Evolutionary conservation across 2,797 vertebrate genomes (phyloP).

Genomic region (Lerista edwardsae): DNA sequence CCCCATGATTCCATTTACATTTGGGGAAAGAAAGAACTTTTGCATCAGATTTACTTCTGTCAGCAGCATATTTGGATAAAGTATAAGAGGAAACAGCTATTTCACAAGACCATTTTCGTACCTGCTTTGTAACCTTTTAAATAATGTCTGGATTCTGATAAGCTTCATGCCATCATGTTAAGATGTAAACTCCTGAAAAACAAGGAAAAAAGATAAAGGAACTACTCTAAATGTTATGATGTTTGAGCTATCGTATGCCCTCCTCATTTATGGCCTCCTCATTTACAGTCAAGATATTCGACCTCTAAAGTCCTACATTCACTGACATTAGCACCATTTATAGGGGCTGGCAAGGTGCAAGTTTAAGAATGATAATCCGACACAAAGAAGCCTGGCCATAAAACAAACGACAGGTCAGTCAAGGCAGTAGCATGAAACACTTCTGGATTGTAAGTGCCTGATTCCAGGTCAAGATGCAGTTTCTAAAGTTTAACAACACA

Average conservation of each 20-base stretch:
- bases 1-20: no score
- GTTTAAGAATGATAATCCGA: neutral
- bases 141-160: slow-evolving; percentile 42
- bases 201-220: neutral
- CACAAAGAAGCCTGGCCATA: neutral
- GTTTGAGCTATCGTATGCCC: neutral
- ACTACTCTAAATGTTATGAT: neutral
- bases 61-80: neutral
- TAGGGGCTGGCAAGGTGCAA: neutral
- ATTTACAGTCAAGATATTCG: neutral
- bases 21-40: no score
- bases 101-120: slow-evolving; percentile 42
- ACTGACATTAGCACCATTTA: neutral
- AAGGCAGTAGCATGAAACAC: neutral
- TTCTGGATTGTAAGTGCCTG: neutral
- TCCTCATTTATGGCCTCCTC: neutral
- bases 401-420: no score
- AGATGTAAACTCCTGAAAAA: slow-evolving; percentile 53
- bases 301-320: neutral
- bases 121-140: slow-evolving; percentile 53
- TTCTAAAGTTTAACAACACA: neutral
- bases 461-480: neutral
- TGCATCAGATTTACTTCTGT: neutral
- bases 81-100: neutral
- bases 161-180: slow-evolving; percentile 63